Evolutionary conservation across 1,140 invertebrate species (phyloP), one percentile per base, ranked within the genome.

Genomic region (Scaptomyza pallida): DNA sequence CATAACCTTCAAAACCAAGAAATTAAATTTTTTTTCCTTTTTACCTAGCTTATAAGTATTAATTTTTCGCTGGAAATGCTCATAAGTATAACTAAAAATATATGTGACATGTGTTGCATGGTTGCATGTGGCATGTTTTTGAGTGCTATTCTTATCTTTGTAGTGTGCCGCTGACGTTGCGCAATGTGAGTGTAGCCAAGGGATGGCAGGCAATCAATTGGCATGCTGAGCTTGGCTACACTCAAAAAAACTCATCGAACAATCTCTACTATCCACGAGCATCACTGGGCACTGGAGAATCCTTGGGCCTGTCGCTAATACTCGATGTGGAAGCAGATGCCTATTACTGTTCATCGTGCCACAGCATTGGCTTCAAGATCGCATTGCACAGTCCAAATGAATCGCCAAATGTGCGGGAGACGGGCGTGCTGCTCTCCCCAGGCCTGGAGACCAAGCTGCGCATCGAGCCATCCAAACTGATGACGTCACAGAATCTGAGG

Each of bases 341-440:
- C 72, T 97, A 97, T 83, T 96, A 95, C 86, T 96, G 95, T 73
- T 95, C 95, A 5, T 95, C 95, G 1, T 94, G 95, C 0, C 94
- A 93, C 71, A 95, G 95, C 72, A 92, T 93, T 47, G 96, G 96
- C 16, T 96, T 97, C 76, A 96, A 96, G 67, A 52, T 91, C 21
- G 75, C 95, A 4, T 90, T 96, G 3, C 95, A 96, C 65, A 96
- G 94, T 85, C 95, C 96, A 0, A 94, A 94, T 2, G 96, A 96
- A 89, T 95, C 94, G 0, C 95, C 95, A 0, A 96, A 95, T 86
- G 94, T 96, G 37, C 93, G 94, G 0, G 94, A 96, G 73, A 94
- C 94, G 52, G 95, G 94, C 0, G 93, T 95, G 23, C 92, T 95
- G 0, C 90, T 96, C 50, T 92, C 93, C 0, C 94, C 95, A 0